Evolutionary conservation across 2,888 invertebrate genomes (phyloP), one percentile per base, ranked within the genome.

Genomic region (Allolobophora icterica): DNA sequence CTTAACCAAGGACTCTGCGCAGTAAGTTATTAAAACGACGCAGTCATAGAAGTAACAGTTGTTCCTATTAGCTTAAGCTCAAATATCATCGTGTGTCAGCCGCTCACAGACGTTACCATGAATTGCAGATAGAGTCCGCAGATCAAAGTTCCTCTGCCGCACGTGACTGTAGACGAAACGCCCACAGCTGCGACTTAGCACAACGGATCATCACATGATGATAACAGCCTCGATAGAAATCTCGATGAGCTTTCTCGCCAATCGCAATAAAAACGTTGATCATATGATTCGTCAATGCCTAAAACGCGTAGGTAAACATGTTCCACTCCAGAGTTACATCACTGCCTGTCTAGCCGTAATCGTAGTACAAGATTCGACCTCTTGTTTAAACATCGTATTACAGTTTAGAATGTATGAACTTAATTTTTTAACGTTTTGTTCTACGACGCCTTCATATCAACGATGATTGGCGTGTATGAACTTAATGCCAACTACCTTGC

Each of bases 141-240:
- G 71, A n/a, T 71, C 71, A 71, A 71, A 71, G 71, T 71, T 30
- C 71, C 30, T n/a, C 11, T 8, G 71, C 71, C 0, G 71, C 71
- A 71, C n/a, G n/a, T 71, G 71, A 71, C 71, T 71, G 71, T n/a
- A 71, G n/a, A 8, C 71, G 71, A 71, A 71, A 71, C 71, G n/a
- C 71, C 71, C 71, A 45, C n/a, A 8, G 8, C n/a, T 30, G n/a
- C 71, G 8, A 5, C 71, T n/a, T 30, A 30, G n/a, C 71, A 30
- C 30, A 71, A 6, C n/a, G 8, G 71, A 71, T 30, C 71, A 17
- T n/a, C 71, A 71, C 71, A 71, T 71, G 71, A 71, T 71, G 71
- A 71, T n/a, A 71, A 71, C 30, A 71, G n/a, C 24, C 24, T 52
- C 8, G 71, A n/a, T 11, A 30, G n/a, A 17, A 21, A 52, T 52